These are phyloP conservation scores for Phyllotis vaccarum DNA, from an alignment of 2,797 vertebrate species.

Conservation along the genomic window DNA sequence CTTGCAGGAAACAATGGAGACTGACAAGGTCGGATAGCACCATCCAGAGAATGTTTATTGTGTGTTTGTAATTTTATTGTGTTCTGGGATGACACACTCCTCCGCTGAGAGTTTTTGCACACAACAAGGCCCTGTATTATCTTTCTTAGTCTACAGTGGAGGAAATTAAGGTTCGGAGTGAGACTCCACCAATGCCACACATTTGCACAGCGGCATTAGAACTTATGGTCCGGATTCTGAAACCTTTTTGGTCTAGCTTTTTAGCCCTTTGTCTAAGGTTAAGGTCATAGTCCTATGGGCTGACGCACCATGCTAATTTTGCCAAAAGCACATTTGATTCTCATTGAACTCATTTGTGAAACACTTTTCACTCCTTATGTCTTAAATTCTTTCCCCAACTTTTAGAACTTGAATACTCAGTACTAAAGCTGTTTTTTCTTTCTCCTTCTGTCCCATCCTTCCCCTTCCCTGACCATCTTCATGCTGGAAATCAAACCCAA, in stretches of 20 bases:
- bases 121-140: neutral
- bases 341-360: neutral
- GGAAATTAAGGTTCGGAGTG: neutral
- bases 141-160: neutral
- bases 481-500: neutral
- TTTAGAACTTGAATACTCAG: neutral
- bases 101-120: neutral
- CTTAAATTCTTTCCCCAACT: constrained; percentile 16
- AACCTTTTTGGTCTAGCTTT: neutral
- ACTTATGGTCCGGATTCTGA: neutral
- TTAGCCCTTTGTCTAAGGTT: neutral
- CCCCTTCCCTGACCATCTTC: too few relatives aligned
- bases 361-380: constrained; percentile 29
- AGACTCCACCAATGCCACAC: neutral
- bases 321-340: constrained; percentile 38
- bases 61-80: neutral
- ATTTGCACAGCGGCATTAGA: neutral
- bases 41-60: neutral
- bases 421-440: neutral
- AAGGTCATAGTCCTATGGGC: neutral
- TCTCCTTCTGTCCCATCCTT: neutral
- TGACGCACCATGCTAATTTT: constrained; percentile 20
- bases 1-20: neutral
- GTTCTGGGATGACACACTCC: neutral
- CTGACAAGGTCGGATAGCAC: neutral